Evolutionary conservation across 2,888 invertebrate genomes (phyloP).

Genomic region (Lamellibrachia columna): DNA sequence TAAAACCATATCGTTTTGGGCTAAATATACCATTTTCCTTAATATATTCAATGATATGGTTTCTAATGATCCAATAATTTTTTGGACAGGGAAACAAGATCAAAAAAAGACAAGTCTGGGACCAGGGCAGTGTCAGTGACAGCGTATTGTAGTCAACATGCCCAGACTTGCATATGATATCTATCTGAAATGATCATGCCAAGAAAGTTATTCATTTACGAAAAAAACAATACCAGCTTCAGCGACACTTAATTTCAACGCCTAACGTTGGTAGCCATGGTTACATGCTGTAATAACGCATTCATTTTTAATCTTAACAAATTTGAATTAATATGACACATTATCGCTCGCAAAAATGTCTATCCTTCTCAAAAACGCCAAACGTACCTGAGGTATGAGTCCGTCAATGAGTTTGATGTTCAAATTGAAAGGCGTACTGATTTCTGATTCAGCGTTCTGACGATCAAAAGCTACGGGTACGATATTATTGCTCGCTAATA

Average conservation of each 20-base stretch:
- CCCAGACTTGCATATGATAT: neutral
- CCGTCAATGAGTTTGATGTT: conserved; percentile 48
- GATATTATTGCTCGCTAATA: conserved; percentile 33
- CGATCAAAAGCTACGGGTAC: conserved; percentile 40
- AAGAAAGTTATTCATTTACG: neutral
- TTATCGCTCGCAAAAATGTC: neutral
- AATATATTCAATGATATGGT: too few relatives aligned
- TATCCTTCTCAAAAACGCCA: neutral
- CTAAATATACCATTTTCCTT: too few relatives aligned
- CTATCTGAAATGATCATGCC: neutral
- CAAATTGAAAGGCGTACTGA: conserved; percentile 51
- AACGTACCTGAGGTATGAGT: conserved; percentile 33
- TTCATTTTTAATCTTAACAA: neutral
- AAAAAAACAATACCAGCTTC: conserved; percentile 11
- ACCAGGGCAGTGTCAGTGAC: too few relatives aligned
- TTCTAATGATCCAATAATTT: too few relatives aligned
- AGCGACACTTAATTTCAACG: neutral
- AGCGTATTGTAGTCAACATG: neutral
- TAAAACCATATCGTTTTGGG: too few relatives aligned
- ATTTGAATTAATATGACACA: neutral
- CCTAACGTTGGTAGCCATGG: neutral
- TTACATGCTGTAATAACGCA: neutral
- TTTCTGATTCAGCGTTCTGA: conserved; percentile 30
- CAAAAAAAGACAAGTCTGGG: too few relatives aligned
- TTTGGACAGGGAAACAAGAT: too few relatives aligned